A percentile compares a stretch with the other conserved stretches of the same genome.
Conservation (phyloP, 2,797 vertebrate genomes). For the Haliaeetus albicilla region DNA sequence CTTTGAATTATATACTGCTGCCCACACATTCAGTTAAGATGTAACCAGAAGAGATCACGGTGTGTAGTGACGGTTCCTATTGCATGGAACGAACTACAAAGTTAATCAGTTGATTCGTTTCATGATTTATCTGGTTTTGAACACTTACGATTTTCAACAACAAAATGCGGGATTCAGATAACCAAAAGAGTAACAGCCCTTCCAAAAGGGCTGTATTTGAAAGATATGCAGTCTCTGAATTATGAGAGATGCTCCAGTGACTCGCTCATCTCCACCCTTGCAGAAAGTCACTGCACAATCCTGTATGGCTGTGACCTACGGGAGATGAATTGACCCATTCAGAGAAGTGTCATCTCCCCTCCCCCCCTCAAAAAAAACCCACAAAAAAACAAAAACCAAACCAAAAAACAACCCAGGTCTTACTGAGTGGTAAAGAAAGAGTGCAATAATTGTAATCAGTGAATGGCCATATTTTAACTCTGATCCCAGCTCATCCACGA, state of each 20-base stretch:
- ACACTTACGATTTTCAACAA: background rate
- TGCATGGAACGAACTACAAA: background rate
- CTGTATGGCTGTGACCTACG: background rate
- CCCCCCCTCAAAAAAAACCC: background rate
- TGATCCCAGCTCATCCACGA: background rate
- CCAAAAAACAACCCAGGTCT: background rate
- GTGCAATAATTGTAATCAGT: background rate
- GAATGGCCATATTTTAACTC: background rate
- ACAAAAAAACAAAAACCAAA: too few relatives aligned
- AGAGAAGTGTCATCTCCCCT: background rate
- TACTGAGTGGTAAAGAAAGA: background rate
- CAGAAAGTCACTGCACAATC: background rate
- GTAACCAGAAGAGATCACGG: background rate
- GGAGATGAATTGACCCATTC: background rate
- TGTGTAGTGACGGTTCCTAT: background rate
- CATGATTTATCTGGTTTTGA: background rate
- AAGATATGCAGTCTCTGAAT: background rate
- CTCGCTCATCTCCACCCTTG: background rate
- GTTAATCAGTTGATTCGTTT: background rate
- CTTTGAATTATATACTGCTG: background rate
- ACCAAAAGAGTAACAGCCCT: background rate
- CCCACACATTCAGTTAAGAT: background rate
- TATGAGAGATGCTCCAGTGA: background rate
- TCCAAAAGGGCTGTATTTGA: background rate
- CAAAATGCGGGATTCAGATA: background rate